Evolutionary conservation across 35 echinoderm and acorn worm species (phyloP).

Genomic region (Lytechinus pictus): DNA sequence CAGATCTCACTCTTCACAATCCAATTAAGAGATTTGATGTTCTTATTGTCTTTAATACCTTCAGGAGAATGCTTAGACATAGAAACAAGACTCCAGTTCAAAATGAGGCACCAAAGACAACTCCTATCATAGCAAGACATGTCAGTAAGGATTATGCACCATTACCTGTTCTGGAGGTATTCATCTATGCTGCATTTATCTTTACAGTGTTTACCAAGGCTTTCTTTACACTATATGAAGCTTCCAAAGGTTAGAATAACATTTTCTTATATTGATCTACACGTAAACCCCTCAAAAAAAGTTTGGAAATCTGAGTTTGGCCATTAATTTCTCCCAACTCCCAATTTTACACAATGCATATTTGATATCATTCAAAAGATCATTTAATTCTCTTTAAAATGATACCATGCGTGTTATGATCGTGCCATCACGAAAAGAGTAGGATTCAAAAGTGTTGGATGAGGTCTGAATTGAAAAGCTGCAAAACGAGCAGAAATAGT

Average conservation of each 20-base stretch:
- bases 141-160: conserved; percentile 30
- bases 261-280: not conserved
- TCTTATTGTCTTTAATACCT: not conserved
- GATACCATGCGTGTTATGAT: no score
- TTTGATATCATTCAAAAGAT: no score
- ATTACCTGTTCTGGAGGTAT: not conserved
- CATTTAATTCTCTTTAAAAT: no score
- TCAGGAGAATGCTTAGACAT: not conserved
- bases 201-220: not conserved
- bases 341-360: no score
- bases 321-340: no score
- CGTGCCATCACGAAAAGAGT: no score
- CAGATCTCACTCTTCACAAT: no score
- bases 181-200: not conserved
- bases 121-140: conserved; percentile 9
- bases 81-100: not conserved
- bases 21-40: not conserved
- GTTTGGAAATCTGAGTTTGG: no score
- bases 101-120: not conserved
- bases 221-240: not conserved
- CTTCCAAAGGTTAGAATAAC: not conserved
- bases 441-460: no score
- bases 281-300: no score
- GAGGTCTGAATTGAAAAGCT: no score
- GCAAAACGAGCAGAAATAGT: no score